Evolutionary conservation across 2,113 vertebrate genomes (phyloP).

Genomic region (Tupaia tana): DNA sequence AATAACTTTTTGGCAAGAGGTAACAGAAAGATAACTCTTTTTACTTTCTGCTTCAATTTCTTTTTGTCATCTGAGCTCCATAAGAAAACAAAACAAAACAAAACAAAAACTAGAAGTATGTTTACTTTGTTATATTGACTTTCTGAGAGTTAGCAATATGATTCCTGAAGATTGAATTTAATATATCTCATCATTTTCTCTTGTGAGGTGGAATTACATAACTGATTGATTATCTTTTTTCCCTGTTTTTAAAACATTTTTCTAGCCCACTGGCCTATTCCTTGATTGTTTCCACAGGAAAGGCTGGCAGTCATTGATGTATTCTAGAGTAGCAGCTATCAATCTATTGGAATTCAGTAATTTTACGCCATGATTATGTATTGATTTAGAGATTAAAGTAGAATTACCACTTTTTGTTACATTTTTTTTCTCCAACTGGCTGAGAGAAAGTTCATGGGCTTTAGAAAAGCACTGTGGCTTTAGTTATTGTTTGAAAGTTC

Average conservation of each 20-base stretch:
- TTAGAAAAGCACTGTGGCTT: background rate
- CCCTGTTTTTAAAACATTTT: conserved; percentile 21
- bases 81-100: background rate
- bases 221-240: conserved; percentile 36
- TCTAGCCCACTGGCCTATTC: background rate
- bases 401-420: conserved; percentile 8
- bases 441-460: background rate
- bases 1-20: background rate
- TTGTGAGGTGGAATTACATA: conserved; percentile 43
- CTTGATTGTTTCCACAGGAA: background rate
- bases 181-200: conserved; percentile 55
- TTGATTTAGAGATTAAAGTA: conserved; percentile 50
- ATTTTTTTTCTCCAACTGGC: background rate
- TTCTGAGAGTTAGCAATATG: conserved; percentile 16
- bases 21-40: conserved; percentile 26
- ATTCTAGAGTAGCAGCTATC: background rate
- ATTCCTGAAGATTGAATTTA: conserved; percentile 40
- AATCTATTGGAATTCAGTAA: conserved; percentile 51
- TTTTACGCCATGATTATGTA: conserved; percentile 22
- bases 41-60: conserved; percentile 43
- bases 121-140: conserved; percentile 52
- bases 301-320: background rate
- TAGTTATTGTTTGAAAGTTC: conserved; percentile 6
- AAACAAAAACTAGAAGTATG: background rate
- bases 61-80: conserved; percentile 9